These are phyloP conservation scores for Bombus superbus DNA, from an alignment of 1,140 invertebrate genomes.

Conservation along the genomic window DNA sequence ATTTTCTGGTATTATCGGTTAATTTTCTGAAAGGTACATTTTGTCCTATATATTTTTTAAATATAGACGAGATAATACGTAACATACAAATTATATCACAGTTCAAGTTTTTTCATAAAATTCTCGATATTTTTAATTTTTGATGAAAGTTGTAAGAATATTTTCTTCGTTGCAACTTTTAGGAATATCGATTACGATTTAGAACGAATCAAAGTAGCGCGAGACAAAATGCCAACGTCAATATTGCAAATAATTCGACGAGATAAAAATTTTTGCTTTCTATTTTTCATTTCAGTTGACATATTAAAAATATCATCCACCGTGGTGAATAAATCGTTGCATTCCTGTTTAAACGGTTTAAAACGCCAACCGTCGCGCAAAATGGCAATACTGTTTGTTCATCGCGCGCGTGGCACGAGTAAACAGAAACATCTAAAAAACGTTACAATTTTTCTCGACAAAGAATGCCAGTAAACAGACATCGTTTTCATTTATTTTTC, in stretches of 20 bases:
- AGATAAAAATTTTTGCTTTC: neutral
- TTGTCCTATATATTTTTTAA: neutral
- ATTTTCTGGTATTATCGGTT: neutral
- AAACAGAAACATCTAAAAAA: conserved; percentile 23
- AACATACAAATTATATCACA: too few relatives aligned
- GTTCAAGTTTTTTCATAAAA: neutral
- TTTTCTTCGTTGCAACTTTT: neutral
- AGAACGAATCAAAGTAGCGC: neutral
- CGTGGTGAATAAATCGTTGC: neutral
- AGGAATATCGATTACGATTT: neutral
- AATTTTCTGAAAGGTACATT: neutral
- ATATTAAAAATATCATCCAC: conserved; percentile 2
- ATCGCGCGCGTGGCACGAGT: neutral
- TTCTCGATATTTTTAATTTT: neutral
- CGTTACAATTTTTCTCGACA: neutral
- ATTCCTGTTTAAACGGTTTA: conserved; percentile 7
- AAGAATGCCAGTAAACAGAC: neutral
- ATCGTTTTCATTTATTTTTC: conserved; percentile 4
- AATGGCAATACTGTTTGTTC: conserved; percentile 8
- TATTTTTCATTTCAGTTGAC: conserved; percentile 5
- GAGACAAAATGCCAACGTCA: neutral
- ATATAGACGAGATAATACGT: neutral
- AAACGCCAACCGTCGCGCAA: neutral
- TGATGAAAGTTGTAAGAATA: too few relatives aligned
- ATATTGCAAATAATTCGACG: too few relatives aligned